Evolutionary conservation across 2,113 vertebrate species (phyloP), one percentile per base, ranked within the genome.

Genomic region (Poeciliopsis turrubarensis): DNA sequence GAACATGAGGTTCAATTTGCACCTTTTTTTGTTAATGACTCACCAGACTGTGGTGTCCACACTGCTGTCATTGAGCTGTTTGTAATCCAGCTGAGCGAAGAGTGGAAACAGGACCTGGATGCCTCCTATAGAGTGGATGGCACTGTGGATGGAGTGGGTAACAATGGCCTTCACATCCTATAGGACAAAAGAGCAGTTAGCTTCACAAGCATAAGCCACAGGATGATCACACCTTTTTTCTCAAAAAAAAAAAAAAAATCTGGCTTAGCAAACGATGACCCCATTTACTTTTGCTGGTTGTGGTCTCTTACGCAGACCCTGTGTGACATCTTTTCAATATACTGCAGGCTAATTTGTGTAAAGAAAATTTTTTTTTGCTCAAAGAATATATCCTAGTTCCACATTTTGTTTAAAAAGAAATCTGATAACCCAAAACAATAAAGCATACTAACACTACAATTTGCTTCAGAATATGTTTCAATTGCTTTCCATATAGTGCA

Each of bases 131-230:
- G 98, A 99, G 94, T 99, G 98, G 92, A 99, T 99, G 85, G 98
- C 98, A 1, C 98, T 99, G 90, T 99, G 98, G 93, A 99, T 99
- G 89, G 98, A 99, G 95, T 99, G 98, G 25, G 98, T 99, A 83
- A 99, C 98, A 29, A 99, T 99, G 92, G 98, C 98, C 94, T 99
- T 99, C 93, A 99, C 98, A 81, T 99, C 98, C 98, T 99, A 91
- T 75, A 32, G 39, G 84, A 44, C 3, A 14, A 26, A 65, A 57
- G 73, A 5, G 22, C 22, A 27, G 60, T 89, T 80, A 83, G 72
- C 14, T 31, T 1, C 39, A 13, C 3, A 22, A 14, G 17, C 5
- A 4, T 19, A 19, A 47, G 44, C 17, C 44, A 47, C 44, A 47
- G 44, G 0, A 47, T 47, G 17, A 47, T 5, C 44, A 19, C 44